phyloP scores from a whole-genome alignment of 64 coral and sea anemone species.

The Montipora efflorescens region DNA sequence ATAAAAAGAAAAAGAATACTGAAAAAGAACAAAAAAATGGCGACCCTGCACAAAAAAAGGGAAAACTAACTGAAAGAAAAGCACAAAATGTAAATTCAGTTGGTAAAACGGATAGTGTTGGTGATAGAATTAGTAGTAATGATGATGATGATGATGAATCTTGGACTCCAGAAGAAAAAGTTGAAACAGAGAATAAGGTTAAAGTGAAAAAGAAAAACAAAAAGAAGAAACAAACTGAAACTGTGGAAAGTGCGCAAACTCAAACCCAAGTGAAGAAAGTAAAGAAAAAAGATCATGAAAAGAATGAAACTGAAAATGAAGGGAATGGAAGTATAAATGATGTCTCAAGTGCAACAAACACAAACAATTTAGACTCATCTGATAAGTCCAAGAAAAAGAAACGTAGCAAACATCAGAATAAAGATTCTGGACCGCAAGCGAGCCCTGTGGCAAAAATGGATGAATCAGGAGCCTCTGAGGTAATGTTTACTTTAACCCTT shows the following conservation, averaged over 20 bases:
- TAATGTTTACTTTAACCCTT: background rate
- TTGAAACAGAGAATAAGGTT: background rate
- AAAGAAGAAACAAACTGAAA: constrained; percentile 15
- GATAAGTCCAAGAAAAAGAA: background rate
- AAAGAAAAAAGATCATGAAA: background rate
- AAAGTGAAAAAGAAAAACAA: constrained; percentile 25
- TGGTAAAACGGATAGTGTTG: background rate
- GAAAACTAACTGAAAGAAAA: background rate
- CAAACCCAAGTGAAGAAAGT: constrained; percentile 45
- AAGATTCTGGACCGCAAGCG: background rate
- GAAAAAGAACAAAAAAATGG: constrained; percentile 29
- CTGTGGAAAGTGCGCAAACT: constrained; percentile 11
- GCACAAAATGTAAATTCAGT: background rate
- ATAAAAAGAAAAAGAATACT: constrained; percentile 59
- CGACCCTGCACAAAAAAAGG: background rate
- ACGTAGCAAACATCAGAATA: background rate
- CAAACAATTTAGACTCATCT: background rate
- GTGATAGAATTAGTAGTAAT: background rate
- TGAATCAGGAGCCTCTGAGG: background rate
- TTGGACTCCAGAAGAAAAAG: constrained; percentile 42
- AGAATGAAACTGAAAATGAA: background rate
- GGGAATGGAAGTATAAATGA: background rate
- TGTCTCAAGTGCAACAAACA: background rate
- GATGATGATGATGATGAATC: constrained; percentile 40
- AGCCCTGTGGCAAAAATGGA: background rate